Base-by-base conservation (phyloP, 1,140 invertebrate species). In the Zaprionus africanus region DNA sequence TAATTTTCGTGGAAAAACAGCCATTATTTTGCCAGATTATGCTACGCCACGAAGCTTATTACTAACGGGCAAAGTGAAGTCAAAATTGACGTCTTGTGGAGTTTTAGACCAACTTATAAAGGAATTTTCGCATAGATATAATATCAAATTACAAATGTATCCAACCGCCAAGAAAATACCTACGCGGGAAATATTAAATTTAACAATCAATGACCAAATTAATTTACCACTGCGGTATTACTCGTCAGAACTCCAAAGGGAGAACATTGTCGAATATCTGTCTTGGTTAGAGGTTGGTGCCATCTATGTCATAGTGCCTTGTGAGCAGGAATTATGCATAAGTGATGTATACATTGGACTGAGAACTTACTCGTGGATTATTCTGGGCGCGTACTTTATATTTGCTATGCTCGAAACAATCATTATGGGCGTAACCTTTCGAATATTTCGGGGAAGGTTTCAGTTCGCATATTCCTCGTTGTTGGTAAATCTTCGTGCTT, bases 401-500 rank as follows among this genome's bases (percentile, higher is more conserved):
- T 82, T 82, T 4, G 60, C 68, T 4, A 6, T 68, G 4, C 13
- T 62, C 7, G 80, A 82, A 34, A 62, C 56, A 0, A 9, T 76
- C 0, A 17, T 82, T n/a, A 4, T 76, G 0, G 53, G 54, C 1
- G 12, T 63, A 1, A 57, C 57, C 0, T 22, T 31, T 15, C 22
- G 67, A 4, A 56, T 82, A 2, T 26, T 17, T 12, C 24, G 22
- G 1, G 6, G 63, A 0, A 13, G 17, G 12, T 7, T 22, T 6
- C 19, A 9, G n/a, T 17, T 63, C 4, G 36, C 49, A 4, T 66
- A 36, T 19, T 26, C 34, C 0, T 61, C 36, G 24, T 26, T 64
- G 0, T 36, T 79, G 1, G 1, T 77, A 1, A 83, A 83, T 31
- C 54, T 76, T 0, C 57, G 77, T 9, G 77, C 73, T 0, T 79